A percentile compares a stretch with the other conserved stretches of the same genome.
phyloP scores from a whole-genome alignment of 2,888 invertebrate genomes.

The Pterostichus madidus region DNA sequence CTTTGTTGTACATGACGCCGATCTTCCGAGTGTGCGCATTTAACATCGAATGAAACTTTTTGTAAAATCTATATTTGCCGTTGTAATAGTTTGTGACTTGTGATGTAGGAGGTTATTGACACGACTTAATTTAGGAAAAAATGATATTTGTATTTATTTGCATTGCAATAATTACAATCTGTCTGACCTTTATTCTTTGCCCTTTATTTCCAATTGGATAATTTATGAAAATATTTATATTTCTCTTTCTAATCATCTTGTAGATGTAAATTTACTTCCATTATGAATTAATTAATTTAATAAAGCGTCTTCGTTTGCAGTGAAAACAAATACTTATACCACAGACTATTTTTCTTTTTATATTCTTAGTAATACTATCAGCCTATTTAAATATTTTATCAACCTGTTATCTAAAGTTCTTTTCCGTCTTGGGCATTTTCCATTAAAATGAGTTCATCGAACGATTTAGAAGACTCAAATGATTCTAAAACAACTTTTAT shows the following conservation, averaged over 20 bases:
- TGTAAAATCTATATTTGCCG: conserved; percentile 22
- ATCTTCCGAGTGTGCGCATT: conserved; percentile 25
- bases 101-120: conserved; percentile 41
- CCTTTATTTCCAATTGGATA: neutral
- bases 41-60: conserved; percentile 6
- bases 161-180: conserved; percentile 9
- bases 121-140: conserved; percentile 29
- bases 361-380: conserved; percentile 15
- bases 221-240: conserved; percentile 7
- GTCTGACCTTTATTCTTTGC: conserved; percentile 28
- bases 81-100: conserved; percentile 30
- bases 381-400: conserved; percentile 29
- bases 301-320: neutral
- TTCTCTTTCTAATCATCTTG: neutral
- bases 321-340: conserved; percentile 11
- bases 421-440: conserved; percentile 10
- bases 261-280: neutral
- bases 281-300: conserved; percentile 14
- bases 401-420: conserved; percentile 16
- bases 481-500: conserved; percentile 70
- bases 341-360: neutral
- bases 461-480: conserved; percentile 54
- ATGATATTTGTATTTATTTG: conserved; percentile 1
- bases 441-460: conserved; percentile 59
- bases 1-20: neutral